Evolutionary conservation across 2,113 vertebrate genomes (phyloP).

Genomic region (Rafetus swinhoei): DNA sequence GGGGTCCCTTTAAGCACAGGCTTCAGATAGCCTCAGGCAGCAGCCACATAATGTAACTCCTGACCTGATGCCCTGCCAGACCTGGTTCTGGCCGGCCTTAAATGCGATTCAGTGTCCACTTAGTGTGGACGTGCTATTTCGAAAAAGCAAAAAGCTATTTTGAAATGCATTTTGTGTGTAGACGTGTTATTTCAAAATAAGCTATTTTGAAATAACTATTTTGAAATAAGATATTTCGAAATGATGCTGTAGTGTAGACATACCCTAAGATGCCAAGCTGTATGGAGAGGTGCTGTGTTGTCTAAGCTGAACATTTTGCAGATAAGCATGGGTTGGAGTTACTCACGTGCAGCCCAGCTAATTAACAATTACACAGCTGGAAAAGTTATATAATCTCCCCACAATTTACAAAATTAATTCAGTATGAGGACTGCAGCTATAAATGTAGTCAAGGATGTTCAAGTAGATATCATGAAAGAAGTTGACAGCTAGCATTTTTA

Average conservation of each 20-base stretch:
- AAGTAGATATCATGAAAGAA: constrained; percentile 58
- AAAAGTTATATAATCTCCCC: constrained; percentile 66
- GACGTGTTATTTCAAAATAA: too few species aligned
- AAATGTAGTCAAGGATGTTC: constrained; percentile 61
- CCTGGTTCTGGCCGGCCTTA: too few species aligned
- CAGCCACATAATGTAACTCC: too few species aligned
- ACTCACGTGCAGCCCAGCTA: constrained; percentile 67
- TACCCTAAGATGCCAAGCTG: neutral
- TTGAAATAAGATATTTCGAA: too few species aligned
- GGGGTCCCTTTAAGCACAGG: too few species aligned
- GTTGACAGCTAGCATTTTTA: constrained; percentile 51
- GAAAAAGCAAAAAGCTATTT: too few species aligned
- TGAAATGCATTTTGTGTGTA: too few species aligned
- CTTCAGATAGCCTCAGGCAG: too few species aligned
- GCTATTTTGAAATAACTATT: too few species aligned
- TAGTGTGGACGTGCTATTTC: too few species aligned
- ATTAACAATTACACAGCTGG: constrained; percentile 75
- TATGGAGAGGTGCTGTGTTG: constrained; percentile 43
- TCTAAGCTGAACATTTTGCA: constrained; percentile 36
- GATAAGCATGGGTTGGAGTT: constrained; percentile 46
- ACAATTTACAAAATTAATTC: constrained; percentile 72
- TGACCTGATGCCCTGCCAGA: too few species aligned
- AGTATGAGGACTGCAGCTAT: constrained; percentile 61
- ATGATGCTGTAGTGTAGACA: neutral
- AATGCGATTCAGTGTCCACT: too few species aligned